Evolutionary conservation across 2,888 invertebrate species (phyloP).

Genomic region (Aphodius sticticus): DNA sequence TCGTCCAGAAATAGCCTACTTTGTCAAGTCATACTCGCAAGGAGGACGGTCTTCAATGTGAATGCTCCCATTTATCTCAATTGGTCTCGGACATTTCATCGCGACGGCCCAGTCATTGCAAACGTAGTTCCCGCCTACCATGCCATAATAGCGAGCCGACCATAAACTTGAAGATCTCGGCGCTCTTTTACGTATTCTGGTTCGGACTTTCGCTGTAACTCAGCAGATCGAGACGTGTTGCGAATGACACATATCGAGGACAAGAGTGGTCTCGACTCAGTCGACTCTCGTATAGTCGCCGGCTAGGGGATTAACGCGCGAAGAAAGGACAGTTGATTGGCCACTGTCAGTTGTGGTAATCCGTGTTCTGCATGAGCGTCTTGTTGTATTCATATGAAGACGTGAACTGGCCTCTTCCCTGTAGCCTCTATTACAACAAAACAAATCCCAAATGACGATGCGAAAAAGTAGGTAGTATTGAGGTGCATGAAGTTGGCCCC

Average conservation of each 20-base stretch:
- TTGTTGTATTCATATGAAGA: neutral
- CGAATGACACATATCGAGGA: neutral
- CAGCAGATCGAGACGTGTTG: conserved; percentile 30
- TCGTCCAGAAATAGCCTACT: conserved; percentile 32
- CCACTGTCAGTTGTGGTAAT: neutral
- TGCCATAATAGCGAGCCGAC: conserved; percentile 9
- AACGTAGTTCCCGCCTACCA: neutral
- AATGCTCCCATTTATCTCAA: conserved; percentile 37
- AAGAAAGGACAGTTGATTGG: neutral
- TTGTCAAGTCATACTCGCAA: conserved; percentile 17
- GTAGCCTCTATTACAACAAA: too few relatives aligned
- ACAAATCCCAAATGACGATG: too few relatives aligned
- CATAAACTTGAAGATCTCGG: conserved; percentile 33
- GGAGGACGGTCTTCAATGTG: conserved; percentile 23
- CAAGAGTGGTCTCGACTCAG: neutral
- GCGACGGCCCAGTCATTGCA: neutral
- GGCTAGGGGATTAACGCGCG: neutral
- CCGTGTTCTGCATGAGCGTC: neutral
- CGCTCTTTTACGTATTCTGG: conserved; percentile 1
- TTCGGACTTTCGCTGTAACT: conserved; percentile 27
- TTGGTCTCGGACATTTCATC: conserved; percentile 33
- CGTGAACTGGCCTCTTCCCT: too few relatives aligned
- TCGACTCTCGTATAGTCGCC: too few relatives aligned
- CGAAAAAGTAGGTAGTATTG: too few relatives aligned
- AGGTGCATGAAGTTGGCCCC: too few relatives aligned